Conservation (phyloP, 2,113 vertebrate species). For the Petromus typicus region DNA sequence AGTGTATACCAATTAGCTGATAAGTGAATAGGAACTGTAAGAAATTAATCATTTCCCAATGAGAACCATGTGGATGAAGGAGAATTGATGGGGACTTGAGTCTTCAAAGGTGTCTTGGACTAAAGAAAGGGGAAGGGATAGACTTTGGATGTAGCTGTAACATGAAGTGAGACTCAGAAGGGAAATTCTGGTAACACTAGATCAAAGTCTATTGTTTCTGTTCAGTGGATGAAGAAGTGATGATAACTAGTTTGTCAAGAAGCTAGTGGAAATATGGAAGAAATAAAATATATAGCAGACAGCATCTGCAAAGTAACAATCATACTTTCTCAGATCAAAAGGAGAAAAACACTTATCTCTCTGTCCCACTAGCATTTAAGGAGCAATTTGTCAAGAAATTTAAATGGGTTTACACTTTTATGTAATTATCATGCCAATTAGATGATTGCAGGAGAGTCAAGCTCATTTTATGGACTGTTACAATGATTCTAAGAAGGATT, state of each 20-base stretch:
- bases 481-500: background rate
- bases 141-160: background rate
- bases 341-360: background rate
- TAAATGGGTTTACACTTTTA: constrained; percentile 30
- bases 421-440: background rate
- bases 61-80: background rate
- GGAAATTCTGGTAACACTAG: background rate
- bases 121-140: background rate
- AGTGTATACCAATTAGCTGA: background rate
- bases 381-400: background rate
- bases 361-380: background rate
- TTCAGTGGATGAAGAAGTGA: background rate
- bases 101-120: constrained; percentile 18
- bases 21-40: background rate
- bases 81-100: background rate
- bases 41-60: background rate
- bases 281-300: constrained; percentile 9
- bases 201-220: background rate
- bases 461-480: background rate
- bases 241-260: constrained; percentile 3
- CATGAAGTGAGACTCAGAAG: constrained; percentile 17
- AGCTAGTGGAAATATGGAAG: background rate
- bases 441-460: background rate
- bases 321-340: background rate
- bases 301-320: constrained; percentile 25